phyloP scores from a whole-genome alignment of 2,113 vertebrate species.

The Crypturellus undulatus region DNA sequence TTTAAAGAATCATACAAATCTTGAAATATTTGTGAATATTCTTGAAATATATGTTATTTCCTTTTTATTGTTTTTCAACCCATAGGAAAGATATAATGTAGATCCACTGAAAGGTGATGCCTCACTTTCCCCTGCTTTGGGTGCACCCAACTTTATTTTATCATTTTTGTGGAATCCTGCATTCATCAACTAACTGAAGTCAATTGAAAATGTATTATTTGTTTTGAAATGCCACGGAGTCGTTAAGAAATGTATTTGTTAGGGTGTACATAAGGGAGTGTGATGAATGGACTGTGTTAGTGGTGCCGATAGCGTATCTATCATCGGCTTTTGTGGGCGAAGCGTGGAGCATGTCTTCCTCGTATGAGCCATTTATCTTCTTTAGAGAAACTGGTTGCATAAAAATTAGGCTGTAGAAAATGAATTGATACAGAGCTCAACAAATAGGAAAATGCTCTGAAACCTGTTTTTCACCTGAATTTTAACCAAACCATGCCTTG shows the following conservation, averaged over 20 bases:
- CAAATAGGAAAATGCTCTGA: not conserved
- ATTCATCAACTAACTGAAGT: not conserved
- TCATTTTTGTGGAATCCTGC: not conserved
- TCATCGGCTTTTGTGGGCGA: not conserved
- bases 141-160: not conserved
- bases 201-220: conserved; percentile 41
- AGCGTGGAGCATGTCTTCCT: not conserved
- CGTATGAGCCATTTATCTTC: not conserved
- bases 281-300: conserved; percentile 43
- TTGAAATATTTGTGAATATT: not conserved
- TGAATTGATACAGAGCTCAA: not conserved
- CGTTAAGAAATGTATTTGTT: conserved; percentile 19
- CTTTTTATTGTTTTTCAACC: not conserved
- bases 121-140: accelerated
- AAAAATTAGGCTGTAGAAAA: not conserved
- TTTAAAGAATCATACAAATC: not conserved
- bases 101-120: not conserved
- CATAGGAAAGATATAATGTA: accelerated
- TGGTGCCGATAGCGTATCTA: not conserved
- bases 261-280: not conserved
- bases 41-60: not conserved
- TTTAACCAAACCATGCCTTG: accelerated
- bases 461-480: not conserved
- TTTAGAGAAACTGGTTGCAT: not conserved
- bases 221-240: not conserved